Conservation (phyloP, 2,113 vertebrate species). For the Pagrus major region DNA sequence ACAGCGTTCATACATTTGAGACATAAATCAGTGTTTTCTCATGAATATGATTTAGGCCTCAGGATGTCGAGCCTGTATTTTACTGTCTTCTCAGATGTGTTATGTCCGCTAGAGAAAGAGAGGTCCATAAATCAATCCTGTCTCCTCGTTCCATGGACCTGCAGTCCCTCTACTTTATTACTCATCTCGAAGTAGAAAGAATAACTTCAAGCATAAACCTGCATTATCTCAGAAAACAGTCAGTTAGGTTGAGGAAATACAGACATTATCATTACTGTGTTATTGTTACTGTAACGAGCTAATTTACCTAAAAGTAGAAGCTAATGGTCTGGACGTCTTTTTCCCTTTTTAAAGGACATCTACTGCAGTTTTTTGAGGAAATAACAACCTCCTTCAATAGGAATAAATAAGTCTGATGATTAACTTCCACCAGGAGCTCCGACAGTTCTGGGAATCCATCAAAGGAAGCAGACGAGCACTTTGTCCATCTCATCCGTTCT, state of each 20-base stretch:
- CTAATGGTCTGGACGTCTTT: not conserved
- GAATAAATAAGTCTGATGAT: slow-evolving; percentile 44
- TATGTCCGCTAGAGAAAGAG: not conserved
- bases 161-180: not conserved
- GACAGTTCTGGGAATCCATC: slow-evolving; percentile 41
- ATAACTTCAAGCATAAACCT: not conserved
- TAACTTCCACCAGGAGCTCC: slow-evolving; percentile 1
- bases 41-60: not conserved
- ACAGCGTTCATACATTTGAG: no score
- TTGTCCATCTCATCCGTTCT: slow-evolving; percentile 13
- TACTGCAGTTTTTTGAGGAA: not conserved
- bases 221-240: not conserved
- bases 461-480: slow-evolving; percentile 26
- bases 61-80: not conserved
- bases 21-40: no score
- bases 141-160: not conserved
- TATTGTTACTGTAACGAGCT: not conserved
- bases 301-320: not conserved
- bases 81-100: not conserved
- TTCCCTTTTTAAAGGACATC: not conserved
- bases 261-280: slow-evolving; percentile 1
- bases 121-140: not conserved
- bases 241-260: not conserved
- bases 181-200: not conserved
- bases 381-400: slow-evolving; percentile 11